Conservation (phyloP, 2,797 vertebrate species). For the Chrosomus eos region DNA sequence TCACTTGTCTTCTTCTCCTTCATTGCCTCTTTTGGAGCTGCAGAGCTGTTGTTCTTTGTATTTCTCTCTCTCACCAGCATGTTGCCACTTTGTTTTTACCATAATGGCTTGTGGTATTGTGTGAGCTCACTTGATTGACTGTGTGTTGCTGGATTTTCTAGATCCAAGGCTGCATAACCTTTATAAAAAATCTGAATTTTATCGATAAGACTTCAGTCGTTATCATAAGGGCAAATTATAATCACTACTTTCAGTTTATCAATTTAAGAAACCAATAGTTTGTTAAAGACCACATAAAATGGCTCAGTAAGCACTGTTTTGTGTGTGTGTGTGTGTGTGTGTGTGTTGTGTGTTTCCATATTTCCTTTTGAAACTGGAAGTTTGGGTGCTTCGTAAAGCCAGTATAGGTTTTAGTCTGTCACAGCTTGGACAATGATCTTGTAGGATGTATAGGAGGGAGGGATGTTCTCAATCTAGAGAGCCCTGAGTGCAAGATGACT, state of each 20-base stretch:
- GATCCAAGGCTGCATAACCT: neutral
- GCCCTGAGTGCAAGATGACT: neutral
- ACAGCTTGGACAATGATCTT: neutral
- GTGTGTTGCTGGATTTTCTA: neutral
- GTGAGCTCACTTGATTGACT: constrained; percentile 8
- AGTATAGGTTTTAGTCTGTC: neutral
- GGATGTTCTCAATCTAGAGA: neutral
- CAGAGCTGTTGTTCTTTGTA: constrained; percentile 26
- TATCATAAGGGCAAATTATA: neutral
- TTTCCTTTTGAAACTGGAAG: neutral
- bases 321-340: neutral
- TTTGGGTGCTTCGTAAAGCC: neutral
- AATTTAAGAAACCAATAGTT: neutral
- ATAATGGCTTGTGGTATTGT: constrained; percentile 15
- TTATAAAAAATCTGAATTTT: neutral
- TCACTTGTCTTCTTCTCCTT: constrained; percentile 60
- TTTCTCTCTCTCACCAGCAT: constrained; percentile 22
- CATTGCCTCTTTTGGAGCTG: constrained; percentile 20
- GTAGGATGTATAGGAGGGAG: neutral
- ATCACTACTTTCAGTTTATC: neutral
- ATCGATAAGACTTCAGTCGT: neutral
- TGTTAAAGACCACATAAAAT: neutral
- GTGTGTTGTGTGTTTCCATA: neutral
- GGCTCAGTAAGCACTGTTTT: neutral
- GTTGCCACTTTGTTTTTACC: constrained; percentile 9